A percentile compares a stretch with the other conserved stretches of the same genome.
These are phyloP conservation scores for Sternarchorhynchus goeldii DNA, from an alignment of 2,797 vertebrate genomes.

Conservation along the genomic window DNA sequence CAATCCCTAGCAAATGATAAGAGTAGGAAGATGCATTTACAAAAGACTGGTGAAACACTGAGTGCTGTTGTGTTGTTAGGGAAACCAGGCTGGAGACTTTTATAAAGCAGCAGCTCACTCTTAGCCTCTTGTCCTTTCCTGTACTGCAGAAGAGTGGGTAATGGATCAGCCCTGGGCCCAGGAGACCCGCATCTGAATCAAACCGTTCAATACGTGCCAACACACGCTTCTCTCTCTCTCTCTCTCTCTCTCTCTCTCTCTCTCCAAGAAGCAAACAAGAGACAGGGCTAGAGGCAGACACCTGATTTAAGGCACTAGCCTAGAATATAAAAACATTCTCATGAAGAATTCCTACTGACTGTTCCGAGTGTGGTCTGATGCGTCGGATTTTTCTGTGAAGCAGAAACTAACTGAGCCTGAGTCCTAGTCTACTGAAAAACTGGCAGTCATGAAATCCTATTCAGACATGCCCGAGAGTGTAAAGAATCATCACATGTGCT, in stretches of 20 bases:
- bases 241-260: slow-evolving; percentile 42
- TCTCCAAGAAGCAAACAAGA: slow-evolving; percentile 56
- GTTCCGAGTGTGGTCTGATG: neutral
- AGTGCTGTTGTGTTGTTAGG: slow-evolving; percentile 57
- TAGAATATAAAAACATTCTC: slow-evolving; percentile 36
- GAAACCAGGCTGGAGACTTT: slow-evolving; percentile 55
- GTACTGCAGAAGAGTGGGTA: slow-evolving; percentile 66
- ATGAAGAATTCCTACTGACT: slow-evolving; percentile 5
- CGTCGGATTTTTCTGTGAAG: slow-evolving; percentile 4
- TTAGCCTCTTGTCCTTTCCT: slow-evolving; percentile 52
- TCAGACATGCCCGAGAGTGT: neutral
- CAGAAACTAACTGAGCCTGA: neutral
- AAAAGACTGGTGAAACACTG: slow-evolving; percentile 27
- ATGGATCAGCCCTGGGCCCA: slow-evolving; percentile 66
- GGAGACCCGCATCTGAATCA: slow-evolving; percentile 75
- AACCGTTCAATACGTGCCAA: slow-evolving; percentile 68
- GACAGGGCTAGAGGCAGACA: slow-evolving; percentile 42
- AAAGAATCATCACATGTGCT: neutral
- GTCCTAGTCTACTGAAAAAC: neutral
- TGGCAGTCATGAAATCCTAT: neutral
- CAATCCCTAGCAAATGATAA: slow-evolving; percentile 19
- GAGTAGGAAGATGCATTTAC: slow-evolving; percentile 39
- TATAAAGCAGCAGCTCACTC: slow-evolving; percentile 53
- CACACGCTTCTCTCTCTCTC: slow-evolving; percentile 46
- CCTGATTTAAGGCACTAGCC: slow-evolving; percentile 50